A percentile compares a stretch with the other conserved stretches of the same genome.
Conservation (phyloP, 2,113 vertebrate species). For the Hypanus sabinus region DNA sequence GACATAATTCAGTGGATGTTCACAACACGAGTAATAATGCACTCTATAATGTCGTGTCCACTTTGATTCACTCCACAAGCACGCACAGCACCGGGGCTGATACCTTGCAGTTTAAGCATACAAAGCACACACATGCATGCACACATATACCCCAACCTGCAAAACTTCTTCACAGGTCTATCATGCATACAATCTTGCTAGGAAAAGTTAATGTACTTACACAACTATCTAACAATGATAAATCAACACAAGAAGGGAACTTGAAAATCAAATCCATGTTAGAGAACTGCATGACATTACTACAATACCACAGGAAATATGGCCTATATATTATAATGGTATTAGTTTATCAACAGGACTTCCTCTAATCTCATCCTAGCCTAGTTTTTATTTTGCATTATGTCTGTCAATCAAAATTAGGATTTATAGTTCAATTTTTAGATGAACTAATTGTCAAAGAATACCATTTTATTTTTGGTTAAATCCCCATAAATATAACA, state of each 20-base stretch:
- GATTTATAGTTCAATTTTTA: neutral
- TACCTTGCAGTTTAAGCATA: neutral
- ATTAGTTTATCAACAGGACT: slow-evolving; percentile 7
- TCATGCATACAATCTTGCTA: neutral
- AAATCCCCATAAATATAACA: neutral
- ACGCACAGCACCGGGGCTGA: neutral
- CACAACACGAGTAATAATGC: no score
- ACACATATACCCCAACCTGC: neutral
- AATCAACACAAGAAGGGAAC: neutral
- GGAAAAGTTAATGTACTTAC: neutral
- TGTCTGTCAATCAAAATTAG: neutral
- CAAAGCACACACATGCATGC: neutral
- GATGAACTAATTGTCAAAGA: neutral
- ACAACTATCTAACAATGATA: neutral
- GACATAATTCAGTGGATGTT: no score
- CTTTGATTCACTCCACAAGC: neutral
- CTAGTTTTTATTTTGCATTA: neutral
- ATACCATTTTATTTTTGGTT: neutral
- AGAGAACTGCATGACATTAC: neutral
- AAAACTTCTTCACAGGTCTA: neutral
- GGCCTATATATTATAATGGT: neutral
- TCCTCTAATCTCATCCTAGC: neutral
- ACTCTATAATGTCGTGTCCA: no score
- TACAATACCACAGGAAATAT: neutral
- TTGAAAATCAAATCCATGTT: neutral